Evolutionary conservation across 2,888 invertebrate species (phyloP).

Genomic region (Mythimna albipuncta): DNA sequence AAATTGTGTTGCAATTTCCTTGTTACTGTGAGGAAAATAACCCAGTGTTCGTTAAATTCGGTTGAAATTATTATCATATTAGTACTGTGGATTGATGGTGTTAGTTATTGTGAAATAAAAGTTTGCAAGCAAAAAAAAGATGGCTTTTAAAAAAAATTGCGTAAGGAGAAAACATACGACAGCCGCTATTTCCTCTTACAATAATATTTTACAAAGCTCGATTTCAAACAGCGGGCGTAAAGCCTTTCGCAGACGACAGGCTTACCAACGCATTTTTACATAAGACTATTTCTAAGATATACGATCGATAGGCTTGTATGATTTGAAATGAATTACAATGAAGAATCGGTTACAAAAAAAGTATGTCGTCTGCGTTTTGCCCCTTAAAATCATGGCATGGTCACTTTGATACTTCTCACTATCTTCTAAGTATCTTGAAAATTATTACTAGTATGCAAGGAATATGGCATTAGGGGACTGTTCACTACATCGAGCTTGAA

Average conservation of each 20-base stretch:
- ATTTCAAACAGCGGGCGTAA: slow-evolving; percentile 7
- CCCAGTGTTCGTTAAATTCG: background rate
- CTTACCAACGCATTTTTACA: slow-evolving; percentile 6
- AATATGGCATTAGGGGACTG: background rate
- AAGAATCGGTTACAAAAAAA: background rate
- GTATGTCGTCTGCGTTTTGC: background rate
- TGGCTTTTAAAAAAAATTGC: background rate
- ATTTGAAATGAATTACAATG: too few relatives aligned
- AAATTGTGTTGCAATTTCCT: slow-evolving; percentile 3
- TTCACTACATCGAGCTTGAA: slow-evolving; percentile 6
- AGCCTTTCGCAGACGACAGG: slow-evolving; percentile 11
- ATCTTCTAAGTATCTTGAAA: background rate
- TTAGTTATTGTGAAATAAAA: background rate
- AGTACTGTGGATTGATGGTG: background rate
- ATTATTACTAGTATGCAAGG: background rate
- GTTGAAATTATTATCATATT: background rate
- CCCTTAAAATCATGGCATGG: background rate
- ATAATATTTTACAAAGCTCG: slow-evolving; percentile 25
- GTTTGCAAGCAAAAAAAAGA: background rate
- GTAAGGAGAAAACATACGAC: background rate
- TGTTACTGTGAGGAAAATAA: background rate
- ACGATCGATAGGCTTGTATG: background rate
- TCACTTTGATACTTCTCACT: background rate
- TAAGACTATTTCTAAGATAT: background rate
- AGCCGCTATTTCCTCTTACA: slow-evolving; percentile 34